Conservation (phyloP, 2,797 vertebrate species). For the Linurgus olivaceus region DNA sequence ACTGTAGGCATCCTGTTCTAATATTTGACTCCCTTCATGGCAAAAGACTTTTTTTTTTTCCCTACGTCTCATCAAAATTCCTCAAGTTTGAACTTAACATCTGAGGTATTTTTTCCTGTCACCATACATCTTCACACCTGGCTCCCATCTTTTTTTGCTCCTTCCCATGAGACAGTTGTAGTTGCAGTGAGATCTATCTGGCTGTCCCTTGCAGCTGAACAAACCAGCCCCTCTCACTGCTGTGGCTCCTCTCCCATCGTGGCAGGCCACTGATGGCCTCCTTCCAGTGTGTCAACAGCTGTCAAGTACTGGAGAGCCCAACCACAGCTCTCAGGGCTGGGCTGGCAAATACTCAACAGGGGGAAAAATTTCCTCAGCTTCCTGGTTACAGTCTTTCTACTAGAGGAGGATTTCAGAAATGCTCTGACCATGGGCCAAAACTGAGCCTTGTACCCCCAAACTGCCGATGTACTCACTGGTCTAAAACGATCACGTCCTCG, state of each 20-base stretch:
- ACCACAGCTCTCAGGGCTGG: background rate
- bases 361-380: background rate
- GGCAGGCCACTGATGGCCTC: background rate
- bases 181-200: background rate
- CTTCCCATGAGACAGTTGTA: background rate
- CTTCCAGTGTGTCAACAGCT: background rate
- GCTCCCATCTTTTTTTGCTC: background rate
- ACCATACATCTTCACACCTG: background rate
- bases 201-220: background rate
- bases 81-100: background rate
- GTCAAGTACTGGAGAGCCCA: background rate
- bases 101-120: background rate
- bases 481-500: constrained; percentile 88
- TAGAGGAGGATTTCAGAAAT: background rate
- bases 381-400: background rate
- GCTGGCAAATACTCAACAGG: background rate
- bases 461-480: constrained; percentile 82
- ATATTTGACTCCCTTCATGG: background rate
- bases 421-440: background rate
- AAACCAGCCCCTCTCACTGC: background rate
- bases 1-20: background rate
- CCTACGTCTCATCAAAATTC: background rate
- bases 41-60: background rate
- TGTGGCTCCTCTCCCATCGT: accelerated
- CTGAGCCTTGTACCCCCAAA: background rate